phyloP scores from a whole-genome alignment of 2,797 vertebrate species.

The Lemur catta region DNA sequence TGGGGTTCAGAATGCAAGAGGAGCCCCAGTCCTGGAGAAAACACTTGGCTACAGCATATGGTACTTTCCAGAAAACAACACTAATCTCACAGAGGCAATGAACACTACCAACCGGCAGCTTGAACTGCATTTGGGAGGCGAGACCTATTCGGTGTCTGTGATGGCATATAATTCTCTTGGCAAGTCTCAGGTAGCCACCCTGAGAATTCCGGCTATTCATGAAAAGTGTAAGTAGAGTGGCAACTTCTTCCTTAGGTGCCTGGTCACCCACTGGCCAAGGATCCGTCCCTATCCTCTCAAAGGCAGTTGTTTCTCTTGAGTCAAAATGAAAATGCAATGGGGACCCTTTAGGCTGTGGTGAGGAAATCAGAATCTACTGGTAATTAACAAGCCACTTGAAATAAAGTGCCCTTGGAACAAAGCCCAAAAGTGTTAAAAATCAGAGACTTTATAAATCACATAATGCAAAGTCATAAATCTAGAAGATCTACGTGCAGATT shows the following conservation, averaged over 20 bases:
- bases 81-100: not conserved
- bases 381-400: not conserved
- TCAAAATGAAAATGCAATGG: not conserved
- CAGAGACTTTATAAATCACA: not conserved
- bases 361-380: not conserved
- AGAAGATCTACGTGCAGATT: not conserved
- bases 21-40: conserved; percentile 57
- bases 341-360: not conserved
- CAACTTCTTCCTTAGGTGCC: not conserved
- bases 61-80: conserved; percentile 77
- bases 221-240: conserved; percentile 72
- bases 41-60: conserved; percentile 79
- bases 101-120: conserved; percentile 43
- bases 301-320: not conserved
- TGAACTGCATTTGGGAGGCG: conserved; percentile 69
- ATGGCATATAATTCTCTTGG: conserved; percentile 81
- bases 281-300: not conserved
- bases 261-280: not conserved
- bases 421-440: not conserved
- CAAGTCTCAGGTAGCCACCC: conserved; percentile 73
- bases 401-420: not conserved
- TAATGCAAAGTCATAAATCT: not conserved
- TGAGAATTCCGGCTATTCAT: conserved; percentile 82
- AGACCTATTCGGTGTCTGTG: conserved; percentile 77
- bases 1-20: conserved; percentile 56